These are phyloP conservation scores for Linnaemya tessellans DNA, from an alignment of 2,888 invertebrate species.

Conservation along the genomic window DNA sequence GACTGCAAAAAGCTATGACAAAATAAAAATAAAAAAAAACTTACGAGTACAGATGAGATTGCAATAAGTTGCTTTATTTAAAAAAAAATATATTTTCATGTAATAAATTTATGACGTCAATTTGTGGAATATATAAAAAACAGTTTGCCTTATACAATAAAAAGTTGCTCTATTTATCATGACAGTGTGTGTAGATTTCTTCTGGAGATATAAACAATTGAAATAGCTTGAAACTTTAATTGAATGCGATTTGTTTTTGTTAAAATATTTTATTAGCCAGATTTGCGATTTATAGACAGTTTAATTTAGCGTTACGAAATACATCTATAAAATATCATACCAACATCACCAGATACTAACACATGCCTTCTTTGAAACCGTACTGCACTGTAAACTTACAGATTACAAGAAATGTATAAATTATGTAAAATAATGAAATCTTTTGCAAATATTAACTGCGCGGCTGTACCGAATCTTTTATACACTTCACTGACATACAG, in stretches of 20 bases:
- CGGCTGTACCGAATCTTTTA: too few relatives aligned
- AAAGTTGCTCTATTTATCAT: slow-evolving; percentile 9
- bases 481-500: too few relatives aligned
- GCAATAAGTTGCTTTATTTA: slow-evolving; percentile 4
- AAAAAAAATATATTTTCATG: slow-evolving; percentile 9
- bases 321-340: not conserved
- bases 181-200: not conserved
- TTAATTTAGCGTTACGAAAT: not conserved
- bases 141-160: not conserved
- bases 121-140: not conserved
- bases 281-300: not conserved
- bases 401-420: too few relatives aligned
- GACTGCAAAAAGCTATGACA: slow-evolving; percentile 20
- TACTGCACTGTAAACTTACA: too few relatives aligned
- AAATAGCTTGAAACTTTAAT: slow-evolving; percentile 5
- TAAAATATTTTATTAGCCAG: slow-evolving; percentile 4
- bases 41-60: slow-evolving; percentile 1
- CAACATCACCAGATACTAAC: too few relatives aligned
- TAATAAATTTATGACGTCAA: slow-evolving; percentile 26
- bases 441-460: too few relatives aligned
- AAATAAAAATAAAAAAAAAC: not conserved
- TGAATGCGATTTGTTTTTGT: not conserved
- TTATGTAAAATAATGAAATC: too few relatives aligned
- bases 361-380: too few relatives aligned
- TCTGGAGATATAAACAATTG: not conserved